A percentile compares a stretch with the other conserved stretches of the same genome.
phyloP scores from a whole-genome alignment of 1,140 invertebrate species.

The Ceratina japonica region DNA sequence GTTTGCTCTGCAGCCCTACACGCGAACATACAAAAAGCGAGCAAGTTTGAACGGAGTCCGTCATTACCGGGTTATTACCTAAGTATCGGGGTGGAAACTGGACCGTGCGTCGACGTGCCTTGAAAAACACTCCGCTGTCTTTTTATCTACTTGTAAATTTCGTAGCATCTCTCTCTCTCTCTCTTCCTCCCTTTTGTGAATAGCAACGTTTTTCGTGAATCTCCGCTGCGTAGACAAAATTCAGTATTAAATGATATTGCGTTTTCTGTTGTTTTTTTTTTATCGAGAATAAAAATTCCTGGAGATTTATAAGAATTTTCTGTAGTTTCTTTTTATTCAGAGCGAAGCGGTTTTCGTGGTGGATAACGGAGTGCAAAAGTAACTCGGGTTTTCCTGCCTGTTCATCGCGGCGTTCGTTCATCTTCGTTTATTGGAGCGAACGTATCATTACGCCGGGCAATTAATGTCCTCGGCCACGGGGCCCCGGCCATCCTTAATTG shows the following conservation, averaged over 20 bases:
- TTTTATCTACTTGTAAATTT: too few species aligned
- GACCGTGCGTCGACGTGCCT: constrained; percentile 22
- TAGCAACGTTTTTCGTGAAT: too few species aligned
- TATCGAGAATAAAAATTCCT: too few species aligned
- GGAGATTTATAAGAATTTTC: background rate
- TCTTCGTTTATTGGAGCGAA: constrained; percentile 43
- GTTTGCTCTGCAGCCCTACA: constrained; percentile 68
- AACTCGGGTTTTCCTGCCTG: background rate
- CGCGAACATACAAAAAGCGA: constrained; percentile 68
- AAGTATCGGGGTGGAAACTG: constrained; percentile 70
- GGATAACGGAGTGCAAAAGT: constrained; percentile 11
- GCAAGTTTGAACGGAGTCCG: constrained; percentile 67
- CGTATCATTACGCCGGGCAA: constrained; percentile 41
- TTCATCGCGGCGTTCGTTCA: constrained; percentile 12
- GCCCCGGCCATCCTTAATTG: constrained; percentile 35
- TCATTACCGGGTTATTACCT: constrained; percentile 75
- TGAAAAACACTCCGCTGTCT: too few species aligned
- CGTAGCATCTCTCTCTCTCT: too few species aligned
- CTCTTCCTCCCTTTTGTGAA: too few species aligned
- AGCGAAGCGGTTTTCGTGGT: constrained; percentile 19
- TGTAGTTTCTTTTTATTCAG: background rate
- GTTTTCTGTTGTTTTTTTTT: too few species aligned
- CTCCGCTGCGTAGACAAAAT: too few species aligned
- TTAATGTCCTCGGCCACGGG: constrained; percentile 19
- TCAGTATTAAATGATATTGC: too few species aligned